Percentiles rank a stretch among this genome's conserved stretches.
Evolutionary conservation across 1,140 invertebrate species (phyloP).

Genomic region (Dreissena polymorpha): DNA sequence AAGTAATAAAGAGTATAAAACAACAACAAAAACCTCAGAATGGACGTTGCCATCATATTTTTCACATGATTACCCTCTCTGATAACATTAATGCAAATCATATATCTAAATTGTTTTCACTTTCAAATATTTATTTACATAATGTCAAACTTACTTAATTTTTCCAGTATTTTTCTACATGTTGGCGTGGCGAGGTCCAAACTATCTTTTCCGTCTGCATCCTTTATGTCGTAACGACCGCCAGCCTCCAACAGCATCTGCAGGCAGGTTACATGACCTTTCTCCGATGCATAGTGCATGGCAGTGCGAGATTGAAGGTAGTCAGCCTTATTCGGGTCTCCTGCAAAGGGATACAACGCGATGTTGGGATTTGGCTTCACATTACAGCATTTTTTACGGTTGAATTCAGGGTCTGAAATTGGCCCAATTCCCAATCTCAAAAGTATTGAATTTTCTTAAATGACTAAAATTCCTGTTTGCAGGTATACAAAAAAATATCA

Average conservation of each 20-base stretch:
- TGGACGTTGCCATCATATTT: no score
- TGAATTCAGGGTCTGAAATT: no score
- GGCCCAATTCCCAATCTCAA: no score
- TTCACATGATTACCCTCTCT: no score
- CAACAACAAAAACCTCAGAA: no score
- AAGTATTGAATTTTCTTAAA: no score
- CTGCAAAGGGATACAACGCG: conserved; percentile 39
- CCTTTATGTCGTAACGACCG: conserved; percentile 63
- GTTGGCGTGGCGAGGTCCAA: conserved; percentile 65
- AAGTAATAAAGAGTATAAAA: no score
- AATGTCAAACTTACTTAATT: conserved; percentile 61
- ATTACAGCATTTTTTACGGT: no score
- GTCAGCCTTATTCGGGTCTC: conserved; percentile 70
- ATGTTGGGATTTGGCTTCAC: no score
- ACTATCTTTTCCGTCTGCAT: conserved; percentile 61
- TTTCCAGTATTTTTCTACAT: conserved; percentile 60
- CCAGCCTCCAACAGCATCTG: conserved; percentile 63
- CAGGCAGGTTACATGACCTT: conserved; percentile 69
- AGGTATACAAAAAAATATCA: no score
- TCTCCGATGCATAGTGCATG: conserved; percentile 87
- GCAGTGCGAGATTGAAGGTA: conserved; percentile 86
- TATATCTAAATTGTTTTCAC: neutral
- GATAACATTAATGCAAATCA: no score
- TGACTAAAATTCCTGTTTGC: no score
- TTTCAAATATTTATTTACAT: neutral